Percentiles rank a stretch among this genome's conserved stretches.
Conservation (phyloP, 2,888 invertebrate species). For the Lottia scabra region DNA sequence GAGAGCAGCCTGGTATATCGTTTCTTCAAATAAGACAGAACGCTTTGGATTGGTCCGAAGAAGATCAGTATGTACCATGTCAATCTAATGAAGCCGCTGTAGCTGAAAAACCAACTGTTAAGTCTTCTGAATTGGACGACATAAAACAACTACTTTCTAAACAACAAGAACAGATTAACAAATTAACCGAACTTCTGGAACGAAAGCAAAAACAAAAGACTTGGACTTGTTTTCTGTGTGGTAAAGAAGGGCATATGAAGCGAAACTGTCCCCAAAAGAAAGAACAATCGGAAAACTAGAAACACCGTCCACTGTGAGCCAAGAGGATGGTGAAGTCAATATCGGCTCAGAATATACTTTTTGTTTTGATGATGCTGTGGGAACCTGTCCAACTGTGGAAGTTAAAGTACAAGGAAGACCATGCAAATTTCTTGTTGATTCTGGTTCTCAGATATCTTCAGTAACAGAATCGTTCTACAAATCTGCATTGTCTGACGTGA, state of each 20-base stretch:
- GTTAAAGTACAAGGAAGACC: neutral
- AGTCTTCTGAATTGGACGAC: neutral
- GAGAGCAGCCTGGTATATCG: neutral
- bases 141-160: neutral
- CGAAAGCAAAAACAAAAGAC: neutral
- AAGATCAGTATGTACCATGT: no score
- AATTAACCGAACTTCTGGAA: neutral
- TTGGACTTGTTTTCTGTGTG: neutral
- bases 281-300: neutral
- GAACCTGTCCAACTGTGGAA: neutral
- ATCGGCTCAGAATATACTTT: neutral
- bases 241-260: neutral
- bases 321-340: neutral
- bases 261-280: neutral
- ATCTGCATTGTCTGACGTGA: neutral
- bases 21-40: neutral
- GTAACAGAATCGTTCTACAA: neutral
- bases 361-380: neutral
- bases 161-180: neutral
- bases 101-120: neutral
- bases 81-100: neutral
- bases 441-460: conserved; percentile 1
- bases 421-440: neutral
- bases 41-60: neutral
- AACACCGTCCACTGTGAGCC: neutral